Percentiles rank a stretch among this genome's conserved stretches.
These are phyloP conservation scores for Melitaea athalia DNA, from an alignment of 2,888 invertebrate genomes.

Conservation along the genomic window DNA sequence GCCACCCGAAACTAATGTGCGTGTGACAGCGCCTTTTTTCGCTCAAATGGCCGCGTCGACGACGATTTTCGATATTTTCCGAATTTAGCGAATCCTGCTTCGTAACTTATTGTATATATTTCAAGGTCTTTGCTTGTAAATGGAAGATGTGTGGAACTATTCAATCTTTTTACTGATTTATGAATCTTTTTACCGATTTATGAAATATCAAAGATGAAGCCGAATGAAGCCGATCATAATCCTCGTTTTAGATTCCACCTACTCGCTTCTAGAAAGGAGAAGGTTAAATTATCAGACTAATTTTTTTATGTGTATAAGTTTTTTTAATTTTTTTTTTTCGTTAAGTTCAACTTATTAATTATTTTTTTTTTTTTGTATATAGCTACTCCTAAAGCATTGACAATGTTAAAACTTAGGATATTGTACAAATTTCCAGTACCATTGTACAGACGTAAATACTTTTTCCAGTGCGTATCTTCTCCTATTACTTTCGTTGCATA, in stretches of 20 bases:
- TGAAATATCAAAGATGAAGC: background rate
- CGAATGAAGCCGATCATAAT: background rate
- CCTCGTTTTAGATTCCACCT: background rate
- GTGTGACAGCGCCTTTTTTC: constrained; percentile 47
- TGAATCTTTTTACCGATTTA: constrained; percentile 8
- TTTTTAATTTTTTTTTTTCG: background rate
- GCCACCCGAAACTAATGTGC: constrained; percentile 49
- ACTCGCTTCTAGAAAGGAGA: no score
- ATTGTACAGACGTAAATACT: background rate
- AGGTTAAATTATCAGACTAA: no score
- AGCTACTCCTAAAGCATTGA: background rate
- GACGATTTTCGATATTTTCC: constrained; percentile 29
- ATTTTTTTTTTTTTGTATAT: background rate
- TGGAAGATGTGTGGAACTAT: background rate
- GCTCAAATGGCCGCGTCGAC: constrained; percentile 25
- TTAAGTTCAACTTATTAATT: background rate
- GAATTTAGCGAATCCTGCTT: constrained; percentile 17
- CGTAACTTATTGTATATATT: constrained; percentile 11
- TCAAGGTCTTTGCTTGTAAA: constrained; percentile 6
- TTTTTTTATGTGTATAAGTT: background rate
- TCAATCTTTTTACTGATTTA: constrained; percentile 8
- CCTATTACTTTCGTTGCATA: constrained; percentile 32
- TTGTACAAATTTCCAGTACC: no score
- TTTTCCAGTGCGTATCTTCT: constrained; percentile 22
- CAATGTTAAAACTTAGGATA: no score